Percentiles rank a stretch among this genome's conserved stretches.
Conservation (phyloP, 2,888 invertebrate species). For the Trichopria drosophilae region DNA sequence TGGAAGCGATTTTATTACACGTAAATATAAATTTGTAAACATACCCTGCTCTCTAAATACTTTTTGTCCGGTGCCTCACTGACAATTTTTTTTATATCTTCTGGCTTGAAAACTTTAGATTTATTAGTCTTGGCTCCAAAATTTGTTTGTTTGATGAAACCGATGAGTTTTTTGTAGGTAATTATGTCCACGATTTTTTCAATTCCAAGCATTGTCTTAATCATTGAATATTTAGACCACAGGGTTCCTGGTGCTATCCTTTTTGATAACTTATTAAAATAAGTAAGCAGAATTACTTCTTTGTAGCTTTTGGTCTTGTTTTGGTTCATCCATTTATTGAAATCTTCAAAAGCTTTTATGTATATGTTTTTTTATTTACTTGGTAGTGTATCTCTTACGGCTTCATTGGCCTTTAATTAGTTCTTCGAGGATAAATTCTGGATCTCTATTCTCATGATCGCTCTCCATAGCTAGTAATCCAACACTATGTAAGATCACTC, state of each 20-base stretch:
- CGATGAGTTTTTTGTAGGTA: slow-evolving; percentile 29
- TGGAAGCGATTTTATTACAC: too few relatives aligned
- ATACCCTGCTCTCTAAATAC: slow-evolving; percentile 38
- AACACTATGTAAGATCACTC: too few relatives aligned
- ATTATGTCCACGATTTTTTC: slow-evolving; percentile 33
- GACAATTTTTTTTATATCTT: slow-evolving; percentile 40
- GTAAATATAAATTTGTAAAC: too few relatives aligned
- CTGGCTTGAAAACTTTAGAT: slow-evolving; percentile 40
- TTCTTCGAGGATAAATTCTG: too few relatives aligned
- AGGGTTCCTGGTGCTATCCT: slow-evolving; percentile 35
- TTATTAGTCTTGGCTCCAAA: slow-evolving; percentile 43
- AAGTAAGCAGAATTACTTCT: slow-evolving; percentile 17
- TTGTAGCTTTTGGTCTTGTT: too few relatives aligned
- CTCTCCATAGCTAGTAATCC: too few relatives aligned
- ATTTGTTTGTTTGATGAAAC: slow-evolving; percentile 41
- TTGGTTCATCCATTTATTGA: too few relatives aligned
- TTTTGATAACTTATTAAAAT: slow-evolving; percentile 35
- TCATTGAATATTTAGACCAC: slow-evolving; percentile 39
- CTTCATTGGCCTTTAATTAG: too few relatives aligned
- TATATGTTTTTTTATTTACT: too few relatives aligned
- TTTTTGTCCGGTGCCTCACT: slow-evolving; percentile 36
- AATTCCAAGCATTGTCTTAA: slow-evolving; percentile 31
- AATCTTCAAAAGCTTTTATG: too few relatives aligned
- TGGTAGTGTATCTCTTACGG: too few relatives aligned
- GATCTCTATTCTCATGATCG: too few relatives aligned